A percentile compares a stretch with the other conserved stretches of the same genome.
These are phyloP conservation scores for Popillia japonica DNA, from an alignment of 1,140 invertebrate species.

Conservation along the genomic window DNA sequence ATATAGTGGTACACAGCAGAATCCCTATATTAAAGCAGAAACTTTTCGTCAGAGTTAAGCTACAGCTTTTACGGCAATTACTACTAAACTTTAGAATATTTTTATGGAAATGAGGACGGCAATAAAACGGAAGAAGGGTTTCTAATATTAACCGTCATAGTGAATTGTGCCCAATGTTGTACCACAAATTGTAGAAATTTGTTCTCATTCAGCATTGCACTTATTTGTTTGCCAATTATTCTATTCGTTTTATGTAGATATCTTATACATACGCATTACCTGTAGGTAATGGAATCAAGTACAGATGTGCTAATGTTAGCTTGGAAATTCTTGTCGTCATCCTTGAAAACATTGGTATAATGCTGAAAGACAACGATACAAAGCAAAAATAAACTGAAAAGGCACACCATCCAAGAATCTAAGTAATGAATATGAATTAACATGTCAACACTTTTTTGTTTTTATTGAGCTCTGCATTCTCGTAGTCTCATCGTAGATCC, in stretches of 20 bases:
- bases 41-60: neutral
- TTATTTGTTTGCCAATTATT: no score
- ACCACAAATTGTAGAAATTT: no score
- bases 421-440: constrained; percentile 32
- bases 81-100: neutral
- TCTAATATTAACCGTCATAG: no score
- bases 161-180: no score
- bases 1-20: neutral
- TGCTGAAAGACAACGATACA: neutral
- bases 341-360: neutral
- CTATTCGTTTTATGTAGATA: no score
- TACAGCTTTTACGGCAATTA: neutral
- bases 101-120: neutral
- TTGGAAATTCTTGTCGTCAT: no score
- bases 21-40: neutral
- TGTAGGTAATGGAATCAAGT: no score
- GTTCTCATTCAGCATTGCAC: no score
- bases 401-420: neutral
- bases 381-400: neutral
- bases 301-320: no score
- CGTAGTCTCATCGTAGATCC: neutral
- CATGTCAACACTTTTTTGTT: constrained; percentile 33
- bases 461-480: constrained; percentile 16
- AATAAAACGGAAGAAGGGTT: no score
- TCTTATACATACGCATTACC: no score